A percentile compares a stretch with the other conserved stretches of the same genome.
These are phyloP conservation scores for Hypercompe scribonia DNA, from an alignment of 2,888 invertebrate genomes.

Conservation along the genomic window DNA sequence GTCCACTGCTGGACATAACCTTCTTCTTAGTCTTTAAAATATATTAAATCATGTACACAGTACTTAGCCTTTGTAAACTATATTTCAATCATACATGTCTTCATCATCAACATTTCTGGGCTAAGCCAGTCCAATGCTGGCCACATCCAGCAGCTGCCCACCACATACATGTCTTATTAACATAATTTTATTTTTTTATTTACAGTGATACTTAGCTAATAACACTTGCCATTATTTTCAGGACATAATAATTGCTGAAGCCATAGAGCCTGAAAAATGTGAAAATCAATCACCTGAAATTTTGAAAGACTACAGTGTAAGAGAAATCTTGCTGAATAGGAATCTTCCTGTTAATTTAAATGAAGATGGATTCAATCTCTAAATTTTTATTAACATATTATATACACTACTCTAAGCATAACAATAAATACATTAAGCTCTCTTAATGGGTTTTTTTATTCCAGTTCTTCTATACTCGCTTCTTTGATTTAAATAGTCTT, in stretches of 20 bases:
- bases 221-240: constrained; percentile 64
- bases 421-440: constrained; percentile 64
- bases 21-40: no score
- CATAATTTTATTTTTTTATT: neutral
- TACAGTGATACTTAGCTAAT: neutral
- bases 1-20: no score
- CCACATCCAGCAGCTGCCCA: no score
- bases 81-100: no score
- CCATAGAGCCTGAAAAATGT: constrained; percentile 70
- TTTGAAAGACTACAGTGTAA: constrained; percentile 86
- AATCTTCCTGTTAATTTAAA: constrained; percentile 78
- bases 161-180: neutral
- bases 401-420: constrained; percentile 60
- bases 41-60: no score
- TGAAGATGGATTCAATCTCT: constrained; percentile 64
- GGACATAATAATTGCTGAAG: constrained; percentile 90
- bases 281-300: constrained; percentile 76
- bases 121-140: no score
- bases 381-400: constrained; percentile 57
- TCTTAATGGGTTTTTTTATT: constrained; percentile 86
- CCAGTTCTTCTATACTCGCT: constrained; percentile 94
- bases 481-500: constrained; percentile 93
- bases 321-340: constrained; percentile 89
- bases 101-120: no score
- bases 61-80: no score